phyloP scores from a whole-genome alignment of 2,113 vertebrate species.

The Caloenas nicobarica region DNA sequence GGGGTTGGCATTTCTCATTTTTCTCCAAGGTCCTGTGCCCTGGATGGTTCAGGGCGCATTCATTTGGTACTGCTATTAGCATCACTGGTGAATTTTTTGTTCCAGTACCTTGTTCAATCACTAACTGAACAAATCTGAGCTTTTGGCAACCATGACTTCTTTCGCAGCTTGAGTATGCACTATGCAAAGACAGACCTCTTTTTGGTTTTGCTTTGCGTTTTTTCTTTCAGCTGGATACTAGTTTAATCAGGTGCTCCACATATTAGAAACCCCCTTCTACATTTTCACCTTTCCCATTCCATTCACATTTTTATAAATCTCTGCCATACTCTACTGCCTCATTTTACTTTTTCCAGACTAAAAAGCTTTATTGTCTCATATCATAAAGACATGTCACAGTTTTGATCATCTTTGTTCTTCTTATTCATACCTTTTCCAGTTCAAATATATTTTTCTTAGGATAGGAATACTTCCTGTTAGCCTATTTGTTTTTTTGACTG shows the following conservation, averaged over 20 bases:
- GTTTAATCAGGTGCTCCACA: neutral
- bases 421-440: neutral
- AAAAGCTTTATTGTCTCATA: neutral
- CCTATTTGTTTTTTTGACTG: neutral
- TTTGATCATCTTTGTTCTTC: neutral
- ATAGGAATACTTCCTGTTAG: neutral
- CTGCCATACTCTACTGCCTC: neutral
- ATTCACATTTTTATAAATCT: neutral
- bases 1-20: neutral
- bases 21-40: neutral
- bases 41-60: neutral
- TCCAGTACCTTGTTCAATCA: neutral
- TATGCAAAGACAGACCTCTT: neutral
- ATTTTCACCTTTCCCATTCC: neutral
- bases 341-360: neutral
- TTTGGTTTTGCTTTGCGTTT: neutral
- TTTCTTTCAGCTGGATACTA: neutral
- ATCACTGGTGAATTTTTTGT: neutral
- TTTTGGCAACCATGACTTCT: neutral
- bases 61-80: neutral
- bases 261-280: neutral
- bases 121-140: neutral
- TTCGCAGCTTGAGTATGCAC: neutral
- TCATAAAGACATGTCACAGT: neutral
- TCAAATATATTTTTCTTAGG: neutral